phyloP scores from a whole-genome alignment of 2,888 invertebrate genomes.

The Julus scandinavius region DNA sequence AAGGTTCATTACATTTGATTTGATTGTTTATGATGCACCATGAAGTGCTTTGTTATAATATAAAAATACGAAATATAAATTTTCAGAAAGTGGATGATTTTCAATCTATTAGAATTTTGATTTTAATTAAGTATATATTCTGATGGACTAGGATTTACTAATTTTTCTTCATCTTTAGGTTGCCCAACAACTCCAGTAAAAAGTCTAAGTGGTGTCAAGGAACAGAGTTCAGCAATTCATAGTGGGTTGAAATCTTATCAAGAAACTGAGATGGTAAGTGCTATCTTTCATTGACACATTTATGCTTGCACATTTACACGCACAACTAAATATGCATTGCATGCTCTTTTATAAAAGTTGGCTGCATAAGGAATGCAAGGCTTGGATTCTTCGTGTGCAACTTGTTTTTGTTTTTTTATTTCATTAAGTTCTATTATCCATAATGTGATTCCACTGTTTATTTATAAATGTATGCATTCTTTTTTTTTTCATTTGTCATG shows the following conservation, averaged over 20 bases:
- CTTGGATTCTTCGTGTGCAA: background rate
- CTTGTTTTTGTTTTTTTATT: background rate
- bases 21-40: too few species aligned
- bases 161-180: conserved; percentile 55
- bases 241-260: conserved; percentile 55
- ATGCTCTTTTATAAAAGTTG: conserved; percentile 34
- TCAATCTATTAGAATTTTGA: background rate
- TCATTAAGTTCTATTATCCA: background rate
- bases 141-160: background rate
- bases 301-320: background rate
- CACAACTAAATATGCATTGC: conserved; percentile 1
- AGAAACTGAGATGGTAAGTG: conserved; percentile 57
- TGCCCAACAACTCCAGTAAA: conserved; percentile 61
- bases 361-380: conserved; percentile 39
- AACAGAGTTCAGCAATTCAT: conserved; percentile 15
- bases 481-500: background rate
- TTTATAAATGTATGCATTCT: background rate
- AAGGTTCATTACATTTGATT: too few species aligned
- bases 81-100: too few species aligned
- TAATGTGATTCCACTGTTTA: background rate
- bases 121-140: too few species aligned
- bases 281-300: background rate
- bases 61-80: too few species aligned
- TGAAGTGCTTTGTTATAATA: too few species aligned
- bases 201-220: conserved; percentile 57